Base-by-base conservation (phyloP, 2,113 vertebrate species). In the Willisornis vidua region DNA sequence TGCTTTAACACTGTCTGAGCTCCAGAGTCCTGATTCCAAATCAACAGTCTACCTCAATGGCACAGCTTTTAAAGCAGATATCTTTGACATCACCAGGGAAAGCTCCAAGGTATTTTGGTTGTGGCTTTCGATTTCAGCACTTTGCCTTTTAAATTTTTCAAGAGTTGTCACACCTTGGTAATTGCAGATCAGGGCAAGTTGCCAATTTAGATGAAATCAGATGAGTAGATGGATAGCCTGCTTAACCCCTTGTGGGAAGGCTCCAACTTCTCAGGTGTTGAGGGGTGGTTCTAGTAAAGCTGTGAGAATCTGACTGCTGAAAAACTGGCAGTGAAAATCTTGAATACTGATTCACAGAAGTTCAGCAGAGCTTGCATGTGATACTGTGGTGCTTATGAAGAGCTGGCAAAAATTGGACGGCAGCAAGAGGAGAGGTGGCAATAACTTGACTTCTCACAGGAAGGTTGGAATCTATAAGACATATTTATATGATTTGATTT, bases 71-170 rank as follows among this genome's bases (percentile, higher is more conserved):
- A 74, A 94, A 39, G 96, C 96, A 3, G 95, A 97, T 79, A 96
- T 99, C 35, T 99, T 99, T 92, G 98, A 99, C 71, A 96, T 97
- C n/a, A 97, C 85, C 24, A 96, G 93, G 25, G 91, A 98, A 76
- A 99, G 99, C 97, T 99, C 98, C 74, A 99, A 99, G 98, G 99
- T 99, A 98, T 59, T 65, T 15, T 57, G 16, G 6, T 7, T 90
- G 48, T 78, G 62, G 6, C 15, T 76, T 87, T 67, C 18, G 20
- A 33, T 90, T 93, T 89, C 65, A 81, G 57, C 45, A 72, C 61
- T 85, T 81, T 37, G 31, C 29, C 14, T 92, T 58, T 92, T 59
- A 37, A 70, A n/a, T 90, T 72, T 31, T 65, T 57, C 52, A 76
- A 45, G 55, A 88, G 28, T 63, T 67, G 61, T 87, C 20, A 55